Evolutionary conservation across 2,888 invertebrate genomes (phyloP).

Genomic region (Dorcus hopei): DNA sequence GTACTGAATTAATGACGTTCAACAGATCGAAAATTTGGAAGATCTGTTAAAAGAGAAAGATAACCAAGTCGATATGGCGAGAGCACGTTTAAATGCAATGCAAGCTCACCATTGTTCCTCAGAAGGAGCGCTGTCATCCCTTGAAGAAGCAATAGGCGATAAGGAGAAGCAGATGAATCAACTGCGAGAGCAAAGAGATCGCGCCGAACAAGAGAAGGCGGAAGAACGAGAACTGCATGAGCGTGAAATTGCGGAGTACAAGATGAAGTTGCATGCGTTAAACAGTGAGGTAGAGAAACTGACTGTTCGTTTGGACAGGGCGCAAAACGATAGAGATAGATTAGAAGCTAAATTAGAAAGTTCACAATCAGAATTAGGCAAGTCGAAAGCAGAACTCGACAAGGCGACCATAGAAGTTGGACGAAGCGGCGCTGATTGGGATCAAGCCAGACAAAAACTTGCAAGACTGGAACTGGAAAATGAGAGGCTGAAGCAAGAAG

Average conservation of each 20-base stretch:
- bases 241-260: conserved; percentile 90
- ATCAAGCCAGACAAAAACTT: conserved; percentile 77
- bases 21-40: conserved; percentile 94
- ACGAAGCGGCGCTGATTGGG: conserved; percentile 86
- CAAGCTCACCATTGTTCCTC: conserved; percentile 93
- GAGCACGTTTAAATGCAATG: conserved; percentile 86
- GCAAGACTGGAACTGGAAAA: conserved; percentile 87
- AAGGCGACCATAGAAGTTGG: conserved; percentile 88
- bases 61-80: conserved; percentile 93
- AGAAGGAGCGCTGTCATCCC: conserved; percentile 86
- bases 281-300: conserved; percentile 91
- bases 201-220: conserved; percentile 92
- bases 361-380: conserved; percentile 89
- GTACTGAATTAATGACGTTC: conserved; percentile 11
- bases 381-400: conserved; percentile 90
- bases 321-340: conserved; percentile 86
- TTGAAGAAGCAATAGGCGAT: conserved; percentile 94
- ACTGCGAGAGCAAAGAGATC: conserved; percentile 88
- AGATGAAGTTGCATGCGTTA: conserved; percentile 86
- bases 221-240: conserved; percentile 94
- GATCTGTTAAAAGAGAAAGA: conserved; percentile 97
- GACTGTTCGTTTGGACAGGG: conserved; percentile 81
- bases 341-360: conserved; percentile 88
- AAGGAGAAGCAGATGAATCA: conserved; percentile 97
- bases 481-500: conserved; percentile 72